phyloP scores from a whole-genome alignment of 2,113 vertebrate genomes.

The Sinocyclocheilus maitianheensis region DNA sequence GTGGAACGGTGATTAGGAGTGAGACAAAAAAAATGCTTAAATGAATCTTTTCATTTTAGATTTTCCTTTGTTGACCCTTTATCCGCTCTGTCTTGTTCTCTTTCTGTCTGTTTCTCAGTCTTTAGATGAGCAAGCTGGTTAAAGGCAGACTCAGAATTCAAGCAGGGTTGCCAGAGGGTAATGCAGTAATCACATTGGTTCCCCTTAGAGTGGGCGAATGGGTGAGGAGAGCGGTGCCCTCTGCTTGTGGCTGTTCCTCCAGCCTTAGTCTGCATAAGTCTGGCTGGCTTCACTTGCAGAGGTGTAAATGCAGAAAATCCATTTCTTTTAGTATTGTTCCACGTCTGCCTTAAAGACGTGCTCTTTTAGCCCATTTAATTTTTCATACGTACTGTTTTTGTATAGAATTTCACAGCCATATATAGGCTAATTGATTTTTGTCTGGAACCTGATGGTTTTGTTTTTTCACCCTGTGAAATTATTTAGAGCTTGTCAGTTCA shows the following conservation, averaged over 20 bases:
- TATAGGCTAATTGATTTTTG: conserved; percentile 25
- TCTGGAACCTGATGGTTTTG: conserved; percentile 24
- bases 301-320: conserved; percentile 37
- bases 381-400: conserved; percentile 3
- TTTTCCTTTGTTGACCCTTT: conserved; percentile 23
- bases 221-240: conserved; percentile 54
- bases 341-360: neutral
- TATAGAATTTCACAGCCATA: conserved; percentile 14
- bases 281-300: conserved; percentile 45
- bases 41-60: conserved; percentile 17
- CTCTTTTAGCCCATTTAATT: conserved; percentile 33
- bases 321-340: conserved; percentile 30
- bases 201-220: conserved; percentile 56
- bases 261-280: conserved; percentile 47
- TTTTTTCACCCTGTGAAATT: conserved; percentile 31
- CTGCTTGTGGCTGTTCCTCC: conserved; percentile 54
- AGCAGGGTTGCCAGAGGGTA: conserved; percentile 55
- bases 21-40: conserved; percentile 13
- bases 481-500: conserved; percentile 27
- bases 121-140: conserved; percentile 31
- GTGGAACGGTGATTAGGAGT: conserved; percentile 3
- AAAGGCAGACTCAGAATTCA: conserved; percentile 43
- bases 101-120: conserved; percentile 6
- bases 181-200: conserved; percentile 63
- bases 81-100: conserved; percentile 19